Evolutionary conservation across 2,113 vertebrate genomes (phyloP).

Genomic region (Zosterops hypoxanthus): DNA sequence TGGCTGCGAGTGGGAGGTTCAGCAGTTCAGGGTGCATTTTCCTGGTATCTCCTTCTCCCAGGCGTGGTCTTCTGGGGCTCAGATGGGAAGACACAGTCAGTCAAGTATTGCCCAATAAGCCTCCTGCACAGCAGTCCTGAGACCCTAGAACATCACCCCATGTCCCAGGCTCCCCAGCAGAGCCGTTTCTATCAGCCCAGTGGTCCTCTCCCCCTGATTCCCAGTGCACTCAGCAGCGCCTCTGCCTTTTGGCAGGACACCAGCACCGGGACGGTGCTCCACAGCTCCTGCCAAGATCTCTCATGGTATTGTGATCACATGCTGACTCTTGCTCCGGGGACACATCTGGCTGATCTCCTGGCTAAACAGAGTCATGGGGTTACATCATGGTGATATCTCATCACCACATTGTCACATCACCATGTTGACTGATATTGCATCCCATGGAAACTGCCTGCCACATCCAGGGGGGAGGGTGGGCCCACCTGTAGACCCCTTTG

Average conservation of each 20-base stretch:
- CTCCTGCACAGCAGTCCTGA: background rate
- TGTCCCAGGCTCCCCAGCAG: background rate
- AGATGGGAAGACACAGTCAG: background rate
- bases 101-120: background rate
- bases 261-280: background rate
- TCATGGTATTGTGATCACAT: background rate
- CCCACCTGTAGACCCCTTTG: background rate
- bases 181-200: background rate
- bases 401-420: background rate
- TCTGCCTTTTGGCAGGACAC: background rate
- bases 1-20: background rate
- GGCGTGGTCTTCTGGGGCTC: background rate
- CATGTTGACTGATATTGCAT: accelerated
- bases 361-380: background rate
- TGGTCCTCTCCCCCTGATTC: background rate
- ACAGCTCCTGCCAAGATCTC: background rate
- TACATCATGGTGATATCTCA: background rate
- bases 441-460: accelerated
- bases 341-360: background rate
- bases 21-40: background rate
- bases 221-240: background rate
- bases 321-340: background rate
- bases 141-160: background rate
- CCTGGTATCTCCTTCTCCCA: background rate
- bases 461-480: background rate